These are phyloP conservation scores for Pimpla rufipes DNA, from an alignment of 2,888 invertebrate genomes.

Conservation along the genomic window DNA sequence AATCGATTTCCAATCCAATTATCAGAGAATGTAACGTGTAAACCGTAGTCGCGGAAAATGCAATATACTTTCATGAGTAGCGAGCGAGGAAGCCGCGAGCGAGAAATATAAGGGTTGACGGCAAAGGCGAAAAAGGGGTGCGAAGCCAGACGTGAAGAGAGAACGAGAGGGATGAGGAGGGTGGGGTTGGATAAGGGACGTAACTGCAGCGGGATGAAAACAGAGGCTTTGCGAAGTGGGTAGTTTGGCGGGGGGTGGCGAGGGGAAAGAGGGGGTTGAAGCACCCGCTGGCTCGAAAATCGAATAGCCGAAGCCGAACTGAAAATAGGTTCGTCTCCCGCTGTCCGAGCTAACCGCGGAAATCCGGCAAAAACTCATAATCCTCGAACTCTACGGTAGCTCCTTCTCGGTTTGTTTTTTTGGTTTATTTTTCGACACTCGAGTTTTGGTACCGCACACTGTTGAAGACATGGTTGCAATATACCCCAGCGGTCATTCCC, in stretches of 20 bases:
- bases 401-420: slow-evolving; percentile 48
- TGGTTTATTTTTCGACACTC: slow-evolving; percentile 35
- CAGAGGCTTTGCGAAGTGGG: slow-evolving; percentile 47
- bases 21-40: slow-evolving; percentile 82
- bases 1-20: slow-evolving; percentile 84
- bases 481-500: background rate
- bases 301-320: slow-evolving; percentile 74
- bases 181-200: slow-evolving; percentile 54
- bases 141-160: background rate
- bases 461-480: too few relatives aligned
- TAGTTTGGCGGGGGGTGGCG: background rate
- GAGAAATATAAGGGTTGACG: slow-evolving; percentile 42
- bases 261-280: slow-evolving; percentile 29
- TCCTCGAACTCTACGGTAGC: slow-evolving; percentile 48
- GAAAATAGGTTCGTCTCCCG: slow-evolving; percentile 12
- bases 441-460: background rate
- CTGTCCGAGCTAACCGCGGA: slow-evolving; percentile 66
- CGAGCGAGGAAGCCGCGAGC: slow-evolving; percentile 50
- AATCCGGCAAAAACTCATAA: slow-evolving; percentile 77
- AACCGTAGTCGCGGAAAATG: slow-evolving; percentile 77
- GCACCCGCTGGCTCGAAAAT: slow-evolving; percentile 72
- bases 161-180: background rate
- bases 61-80: slow-evolving; percentile 82
- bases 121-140: slow-evolving; percentile 24
- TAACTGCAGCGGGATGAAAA: slow-evolving; percentile 64